Percentiles rank a stretch among this genome's conserved stretches.
Conservation (phyloP, 2,113 vertebrate genomes). For the Toxotes chatareus region DNA sequence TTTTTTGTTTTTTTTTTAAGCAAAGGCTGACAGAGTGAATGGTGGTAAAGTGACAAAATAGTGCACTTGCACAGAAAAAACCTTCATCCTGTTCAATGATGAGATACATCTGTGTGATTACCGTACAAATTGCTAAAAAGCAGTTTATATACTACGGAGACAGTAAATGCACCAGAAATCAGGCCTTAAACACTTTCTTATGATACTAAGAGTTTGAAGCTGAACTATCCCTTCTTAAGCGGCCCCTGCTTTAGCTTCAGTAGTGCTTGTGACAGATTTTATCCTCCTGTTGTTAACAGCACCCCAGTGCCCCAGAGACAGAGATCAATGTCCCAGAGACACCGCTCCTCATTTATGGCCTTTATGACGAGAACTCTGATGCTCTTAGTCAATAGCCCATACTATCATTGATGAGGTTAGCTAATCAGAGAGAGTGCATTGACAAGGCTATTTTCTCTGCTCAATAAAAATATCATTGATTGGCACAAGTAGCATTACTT, state of each 20-base stretch:
- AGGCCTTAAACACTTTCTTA: not conserved
- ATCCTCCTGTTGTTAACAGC: conserved; percentile 27
- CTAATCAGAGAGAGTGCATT: conserved; percentile 80
- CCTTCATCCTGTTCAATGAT: not conserved
- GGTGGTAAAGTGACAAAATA: conserved; percentile 10
- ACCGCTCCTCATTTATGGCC: conserved; percentile 61
- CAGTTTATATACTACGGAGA: not conserved
- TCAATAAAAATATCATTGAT: conserved; percentile 75
- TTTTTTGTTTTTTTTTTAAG: not conserved
- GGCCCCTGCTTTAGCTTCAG: not conserved
- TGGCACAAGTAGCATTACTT: conserved; percentile 50
- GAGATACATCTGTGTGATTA: not conserved
- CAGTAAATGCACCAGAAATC: not conserved
- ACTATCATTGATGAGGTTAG: conserved; percentile 64
- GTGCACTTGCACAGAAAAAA: not conserved
- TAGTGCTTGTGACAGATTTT: conserved; percentile 27
- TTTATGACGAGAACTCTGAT: conserved; percentile 56
- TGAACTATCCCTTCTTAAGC: too few species aligned
- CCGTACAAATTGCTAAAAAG: not conserved
- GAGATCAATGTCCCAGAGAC: conserved; percentile 56
- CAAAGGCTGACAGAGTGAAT: not conserved
- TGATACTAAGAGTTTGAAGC: conserved; percentile 3
- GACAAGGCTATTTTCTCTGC: conserved; percentile 56
- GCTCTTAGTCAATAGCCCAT: conserved; percentile 66
- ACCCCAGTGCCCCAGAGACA: conserved; percentile 17